Percentiles rank a stretch among this genome's conserved stretches.
These are phyloP conservation scores for Calameuta filiformis DNA, from an alignment of 2,888 invertebrate genomes.

Conservation along the genomic window DNA sequence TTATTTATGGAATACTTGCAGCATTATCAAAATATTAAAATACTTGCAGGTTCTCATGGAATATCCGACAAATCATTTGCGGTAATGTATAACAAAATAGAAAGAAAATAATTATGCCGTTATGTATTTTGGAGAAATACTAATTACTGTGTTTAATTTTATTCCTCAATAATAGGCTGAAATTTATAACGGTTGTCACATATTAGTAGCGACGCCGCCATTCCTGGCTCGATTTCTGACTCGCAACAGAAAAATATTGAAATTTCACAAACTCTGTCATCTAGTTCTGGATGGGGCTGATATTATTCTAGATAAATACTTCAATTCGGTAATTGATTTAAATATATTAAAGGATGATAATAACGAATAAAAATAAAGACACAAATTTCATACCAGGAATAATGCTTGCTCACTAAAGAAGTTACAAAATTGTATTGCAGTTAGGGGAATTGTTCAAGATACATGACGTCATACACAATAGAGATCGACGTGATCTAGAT, in stretches of 20 bases:
- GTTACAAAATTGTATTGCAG: slow-evolving; percentile 8
- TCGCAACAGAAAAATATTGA: slow-evolving; percentile 67
- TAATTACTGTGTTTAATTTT: background rate
- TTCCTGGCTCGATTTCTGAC: slow-evolving; percentile 68
- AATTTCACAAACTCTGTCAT: slow-evolving; percentile 73
- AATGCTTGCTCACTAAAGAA: too few relatives aligned
- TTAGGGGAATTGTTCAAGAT: slow-evolving; percentile 23
- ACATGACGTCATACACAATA: slow-evolving; percentile 26
- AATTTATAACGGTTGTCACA: slow-evolving; percentile 73
- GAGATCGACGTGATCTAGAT: slow-evolving; percentile 22
- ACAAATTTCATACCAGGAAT: too few relatives aligned
- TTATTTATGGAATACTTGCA: slow-evolving; percentile 39
- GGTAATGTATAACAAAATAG: slow-evolving; percentile 38
- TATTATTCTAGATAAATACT: slow-evolving; percentile 70
- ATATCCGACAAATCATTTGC: slow-evolving; percentile 44
- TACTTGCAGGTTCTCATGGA: slow-evolving; percentile 51
- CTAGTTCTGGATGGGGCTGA: slow-evolving; percentile 80
- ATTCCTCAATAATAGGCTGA: slow-evolving; percentile 35
- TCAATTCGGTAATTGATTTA: slow-evolving; percentile 44
- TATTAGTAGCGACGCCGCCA: slow-evolving; percentile 78
- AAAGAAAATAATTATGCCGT: background rate
- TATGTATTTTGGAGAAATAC: background rate
- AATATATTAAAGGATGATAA: too few relatives aligned
- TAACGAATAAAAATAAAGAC: too few relatives aligned
- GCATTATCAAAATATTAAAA: slow-evolving; percentile 34